These are phyloP conservation scores for Apamea anceps DNA, from an alignment of 2,888 invertebrate genomes.

Conservation along the genomic window DNA sequence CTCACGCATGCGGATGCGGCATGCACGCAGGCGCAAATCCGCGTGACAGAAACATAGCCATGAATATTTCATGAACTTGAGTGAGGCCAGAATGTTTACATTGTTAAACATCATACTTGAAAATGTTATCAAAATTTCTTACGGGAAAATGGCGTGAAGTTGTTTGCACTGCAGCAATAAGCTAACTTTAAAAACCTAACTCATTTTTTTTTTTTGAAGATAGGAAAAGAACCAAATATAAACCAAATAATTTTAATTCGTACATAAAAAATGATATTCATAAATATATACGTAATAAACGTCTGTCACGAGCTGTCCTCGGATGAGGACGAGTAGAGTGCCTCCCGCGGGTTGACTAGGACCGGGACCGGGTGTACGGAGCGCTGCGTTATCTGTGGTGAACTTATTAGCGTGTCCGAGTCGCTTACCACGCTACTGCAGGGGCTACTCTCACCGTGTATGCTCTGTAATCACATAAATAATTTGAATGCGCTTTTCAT, in stretches of 20 bases:
- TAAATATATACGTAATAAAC: conserved; percentile 62
- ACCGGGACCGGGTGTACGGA: conserved; percentile 50
- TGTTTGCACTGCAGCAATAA: background rate
- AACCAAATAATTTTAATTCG: conserved; percentile 64
- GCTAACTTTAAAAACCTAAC: background rate
- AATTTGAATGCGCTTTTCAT: background rate
- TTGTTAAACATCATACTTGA: background rate
- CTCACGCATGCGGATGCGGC: background rate
- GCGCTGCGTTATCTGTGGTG: conserved; percentile 71
- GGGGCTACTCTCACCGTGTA: conserved; percentile 63
- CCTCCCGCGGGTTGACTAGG: conserved; percentile 79
- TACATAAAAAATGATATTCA: conserved; percentile 70
- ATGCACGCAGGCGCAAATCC: too few relatives aligned
- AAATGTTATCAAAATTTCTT: background rate
- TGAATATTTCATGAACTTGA: background rate
- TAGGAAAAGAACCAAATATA: conserved; percentile 8
- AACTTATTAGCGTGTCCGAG: conserved; percentile 84
- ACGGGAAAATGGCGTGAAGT: background rate
- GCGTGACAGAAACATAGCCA: background rate
- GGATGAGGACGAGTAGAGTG: conserved; percentile 82
- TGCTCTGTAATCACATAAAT: conserved; percentile 30
- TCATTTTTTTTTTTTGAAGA: background rate
- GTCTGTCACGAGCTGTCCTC: conserved; percentile 58
- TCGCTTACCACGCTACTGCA: conserved; percentile 80
- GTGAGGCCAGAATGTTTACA: background rate